Percentiles rank a stretch among this genome's conserved stretches.
phyloP scores from a whole-genome alignment of 2,113 vertebrate genomes.

The Neomonachus schauinslandi region DNA sequence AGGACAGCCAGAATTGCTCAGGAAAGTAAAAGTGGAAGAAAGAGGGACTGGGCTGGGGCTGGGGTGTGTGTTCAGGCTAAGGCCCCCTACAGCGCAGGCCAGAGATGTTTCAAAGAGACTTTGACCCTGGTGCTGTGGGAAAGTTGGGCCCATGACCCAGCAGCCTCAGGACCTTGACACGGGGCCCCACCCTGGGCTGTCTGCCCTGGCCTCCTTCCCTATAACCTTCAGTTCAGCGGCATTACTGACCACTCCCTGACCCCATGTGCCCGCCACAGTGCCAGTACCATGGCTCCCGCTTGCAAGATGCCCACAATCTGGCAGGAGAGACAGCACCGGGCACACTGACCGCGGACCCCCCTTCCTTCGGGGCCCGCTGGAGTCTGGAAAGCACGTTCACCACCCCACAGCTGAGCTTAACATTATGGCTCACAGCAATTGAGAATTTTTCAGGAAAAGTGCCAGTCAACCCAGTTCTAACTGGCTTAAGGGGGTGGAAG shows the following conservation, averaged over 20 bases:
- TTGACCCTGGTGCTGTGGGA: too few species aligned
- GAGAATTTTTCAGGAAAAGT: not conserved
- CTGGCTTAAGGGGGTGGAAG: not conserved
- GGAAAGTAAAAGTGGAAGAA: not conserved
- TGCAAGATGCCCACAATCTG: not conserved
- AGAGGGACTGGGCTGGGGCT: not conserved
- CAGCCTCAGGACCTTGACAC: not conserved
- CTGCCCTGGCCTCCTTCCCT: not conserved
- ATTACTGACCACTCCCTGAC: too few species aligned
- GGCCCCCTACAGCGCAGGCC: accelerated
- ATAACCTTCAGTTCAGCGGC: not conserved
- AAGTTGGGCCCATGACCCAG: not conserved
- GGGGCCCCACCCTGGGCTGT: not conserved
- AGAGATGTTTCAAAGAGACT: not conserved
- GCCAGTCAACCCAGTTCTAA: not conserved
- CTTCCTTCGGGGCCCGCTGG: not conserved
- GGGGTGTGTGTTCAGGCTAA: not conserved
- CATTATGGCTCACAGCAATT: not conserved
- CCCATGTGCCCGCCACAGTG: not conserved
- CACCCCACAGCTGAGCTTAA: not conserved
- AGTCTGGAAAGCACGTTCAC: not conserved
- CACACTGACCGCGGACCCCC: not conserved
- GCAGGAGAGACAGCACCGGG: not conserved
- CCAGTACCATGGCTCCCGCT: not conserved
- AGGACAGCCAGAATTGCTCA: not conserved